phyloP scores from a whole-genome alignment of 2,888 invertebrate genomes.

The Celastrina argiolus region DNA sequence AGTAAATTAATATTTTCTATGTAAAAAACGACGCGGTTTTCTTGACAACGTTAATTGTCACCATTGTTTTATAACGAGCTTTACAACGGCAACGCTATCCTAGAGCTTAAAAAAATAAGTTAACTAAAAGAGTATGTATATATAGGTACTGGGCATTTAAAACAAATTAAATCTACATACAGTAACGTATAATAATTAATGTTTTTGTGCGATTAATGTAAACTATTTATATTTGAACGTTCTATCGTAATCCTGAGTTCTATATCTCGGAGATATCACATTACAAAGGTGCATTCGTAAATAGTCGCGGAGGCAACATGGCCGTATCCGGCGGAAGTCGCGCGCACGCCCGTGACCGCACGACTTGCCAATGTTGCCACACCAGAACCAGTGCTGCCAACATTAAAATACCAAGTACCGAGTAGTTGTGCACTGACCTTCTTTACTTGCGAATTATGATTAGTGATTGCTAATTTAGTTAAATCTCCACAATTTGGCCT shows the following conservation, averaged over 20 bases:
- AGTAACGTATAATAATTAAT: too few species aligned
- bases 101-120: too few species aligned
- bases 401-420: background rate
- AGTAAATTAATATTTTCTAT: too few species aligned
- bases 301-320: slow-evolving; percentile 21
- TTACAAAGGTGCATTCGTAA: slow-evolving; percentile 24
- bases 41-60: too few species aligned
- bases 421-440: background rate
- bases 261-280: slow-evolving; percentile 21
- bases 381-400: background rate
- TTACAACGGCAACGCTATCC: too few species aligned
- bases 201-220: too few species aligned
- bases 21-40: too few species aligned
- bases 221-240: background rate
- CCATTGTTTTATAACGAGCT: too few species aligned
- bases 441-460: background rate
- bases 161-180: too few species aligned
- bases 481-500: background rate
- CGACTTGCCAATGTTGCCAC: slow-evolving; percentile 4
- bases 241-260: background rate
- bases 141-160: too few species aligned
- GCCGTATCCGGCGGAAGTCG: slow-evolving; percentile 72
- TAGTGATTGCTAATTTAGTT: background rate
- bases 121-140: too few species aligned
- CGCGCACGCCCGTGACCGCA: slow-evolving; percentile 68